Conservation (phyloP, 2,113 vertebrate species). For the Ranitomeya variabilis region DNA sequence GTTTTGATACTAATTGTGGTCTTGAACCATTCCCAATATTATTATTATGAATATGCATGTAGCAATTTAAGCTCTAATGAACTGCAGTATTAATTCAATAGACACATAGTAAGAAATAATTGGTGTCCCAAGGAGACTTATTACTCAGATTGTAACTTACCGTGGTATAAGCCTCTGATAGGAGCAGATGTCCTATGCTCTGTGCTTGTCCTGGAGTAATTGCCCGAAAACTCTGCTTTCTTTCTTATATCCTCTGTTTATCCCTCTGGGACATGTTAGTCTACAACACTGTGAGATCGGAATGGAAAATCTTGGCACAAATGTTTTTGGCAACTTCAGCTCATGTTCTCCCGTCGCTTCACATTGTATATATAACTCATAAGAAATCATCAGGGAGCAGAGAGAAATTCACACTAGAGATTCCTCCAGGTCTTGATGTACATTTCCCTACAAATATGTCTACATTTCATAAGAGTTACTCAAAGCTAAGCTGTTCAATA, state of each 20-base stretch:
- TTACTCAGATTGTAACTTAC: slow-evolving; percentile 57
- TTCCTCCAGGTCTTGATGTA: neutral
- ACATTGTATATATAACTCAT: slow-evolving; percentile 10
- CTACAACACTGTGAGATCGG: slow-evolving; percentile 67
- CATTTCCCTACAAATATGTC: neutral
- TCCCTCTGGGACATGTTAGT: slow-evolving; percentile 69
- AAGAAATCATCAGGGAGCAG: neutral
- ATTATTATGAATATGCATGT: too few species aligned
- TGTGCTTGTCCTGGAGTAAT: slow-evolving; percentile 52
- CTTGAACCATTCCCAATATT: too few species aligned
- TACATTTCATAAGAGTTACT: neutral
- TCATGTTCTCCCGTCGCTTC: neutral
- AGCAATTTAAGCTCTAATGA: too few species aligned
- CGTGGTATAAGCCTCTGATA: slow-evolving; percentile 41
- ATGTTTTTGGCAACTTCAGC: slow-evolving; percentile 31
- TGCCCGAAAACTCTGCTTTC: slow-evolving; percentile 65
- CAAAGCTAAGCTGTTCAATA: neutral
- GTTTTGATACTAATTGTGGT: too few species aligned
- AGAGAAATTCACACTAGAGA: too few species aligned
- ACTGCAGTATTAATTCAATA: too few species aligned
- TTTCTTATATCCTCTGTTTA: slow-evolving; percentile 65
- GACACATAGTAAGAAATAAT: too few species aligned
- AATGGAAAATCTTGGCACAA: slow-evolving; percentile 67
- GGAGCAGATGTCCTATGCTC: slow-evolving; percentile 39
- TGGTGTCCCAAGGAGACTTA: neutral